These are phyloP conservation scores for Coreoperca whiteheadi DNA, from an alignment of 2,113 vertebrate genomes.

Conservation along the genomic window DNA sequence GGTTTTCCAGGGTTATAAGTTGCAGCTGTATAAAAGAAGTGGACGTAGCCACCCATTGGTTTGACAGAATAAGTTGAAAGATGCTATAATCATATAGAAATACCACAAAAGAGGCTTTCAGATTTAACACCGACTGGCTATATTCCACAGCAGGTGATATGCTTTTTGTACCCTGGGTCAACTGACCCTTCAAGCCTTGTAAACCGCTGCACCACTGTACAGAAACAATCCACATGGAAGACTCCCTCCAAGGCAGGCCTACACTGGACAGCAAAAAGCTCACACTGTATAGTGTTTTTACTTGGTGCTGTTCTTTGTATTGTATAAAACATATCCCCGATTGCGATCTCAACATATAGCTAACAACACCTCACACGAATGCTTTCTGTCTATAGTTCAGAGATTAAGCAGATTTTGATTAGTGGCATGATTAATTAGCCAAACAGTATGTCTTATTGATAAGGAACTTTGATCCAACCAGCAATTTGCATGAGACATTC, in stretches of 20 bases:
- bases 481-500: too few relatives aligned
- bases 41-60: neutral
- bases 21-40: neutral
- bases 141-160: neutral
- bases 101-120: neutral
- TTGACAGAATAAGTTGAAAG: neutral
- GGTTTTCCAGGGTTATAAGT: too few relatives aligned
- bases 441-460: neutral
- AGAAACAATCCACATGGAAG: neutral
- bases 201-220: neutral
- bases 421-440: neutral
- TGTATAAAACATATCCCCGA: neutral
- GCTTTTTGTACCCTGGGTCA: neutral
- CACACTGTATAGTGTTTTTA: neutral
- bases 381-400: neutral
- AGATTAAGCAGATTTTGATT: neutral
- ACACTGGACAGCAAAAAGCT: neutral
- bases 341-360: neutral
- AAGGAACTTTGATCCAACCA: too few relatives aligned
- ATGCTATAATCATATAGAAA: too few relatives aligned
- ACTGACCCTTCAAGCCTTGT: neutral
- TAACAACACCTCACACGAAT: neutral
- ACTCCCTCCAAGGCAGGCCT: neutral
- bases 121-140: neutral
- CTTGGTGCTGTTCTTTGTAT: neutral